Conservation (phyloP, 2,113 vertebrate species). For the Archocentrus centrarchus region DNA sequence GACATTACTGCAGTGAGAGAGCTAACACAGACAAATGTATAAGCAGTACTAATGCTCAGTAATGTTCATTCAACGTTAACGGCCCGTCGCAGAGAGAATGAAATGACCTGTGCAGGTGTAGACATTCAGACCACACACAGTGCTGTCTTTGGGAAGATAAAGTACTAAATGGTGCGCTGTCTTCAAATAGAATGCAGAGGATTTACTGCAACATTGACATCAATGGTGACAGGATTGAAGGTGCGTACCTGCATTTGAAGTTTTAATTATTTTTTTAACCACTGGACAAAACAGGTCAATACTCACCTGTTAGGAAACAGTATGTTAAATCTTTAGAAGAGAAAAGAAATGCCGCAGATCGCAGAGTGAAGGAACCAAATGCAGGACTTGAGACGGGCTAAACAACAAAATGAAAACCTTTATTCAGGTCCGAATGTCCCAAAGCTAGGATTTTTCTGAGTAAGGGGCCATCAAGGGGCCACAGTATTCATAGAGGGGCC, state of each 20-base stretch:
- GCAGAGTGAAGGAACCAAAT: not conserved
- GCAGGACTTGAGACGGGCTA: not conserved
- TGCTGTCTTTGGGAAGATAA: slow-evolving; percentile 36
- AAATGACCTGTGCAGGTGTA: slow-evolving; percentile 40
- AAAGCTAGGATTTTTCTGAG: no score
- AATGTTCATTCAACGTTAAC: slow-evolving; percentile 36
- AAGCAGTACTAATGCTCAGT: not conserved
- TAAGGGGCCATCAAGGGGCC: no score
- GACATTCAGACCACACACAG: slow-evolving; percentile 33
- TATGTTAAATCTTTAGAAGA: not conserved
- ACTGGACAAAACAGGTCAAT: not conserved
- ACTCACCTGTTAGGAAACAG: not conserved
- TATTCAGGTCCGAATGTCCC: not conserved
- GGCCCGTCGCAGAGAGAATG: slow-evolving; percentile 12
- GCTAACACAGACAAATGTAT: not conserved
- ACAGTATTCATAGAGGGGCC: no score
- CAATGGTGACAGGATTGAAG: slow-evolving; percentile 11
- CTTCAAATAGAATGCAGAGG: slow-evolving; percentile 9
- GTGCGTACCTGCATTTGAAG: not conserved
- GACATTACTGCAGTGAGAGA: not conserved
- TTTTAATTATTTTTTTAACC: not conserved
- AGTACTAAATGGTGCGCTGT: slow-evolving; percentile 4
- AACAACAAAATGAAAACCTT: not conserved
- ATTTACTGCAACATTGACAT: slow-evolving; percentile 5
- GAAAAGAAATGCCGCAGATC: not conserved